A percentile compares a stretch with the other conserved stretches of the same genome.
phyloP scores from a whole-genome alignment of 1,140 invertebrate species.

The Pseudomyrmex pallidus region DNA sequence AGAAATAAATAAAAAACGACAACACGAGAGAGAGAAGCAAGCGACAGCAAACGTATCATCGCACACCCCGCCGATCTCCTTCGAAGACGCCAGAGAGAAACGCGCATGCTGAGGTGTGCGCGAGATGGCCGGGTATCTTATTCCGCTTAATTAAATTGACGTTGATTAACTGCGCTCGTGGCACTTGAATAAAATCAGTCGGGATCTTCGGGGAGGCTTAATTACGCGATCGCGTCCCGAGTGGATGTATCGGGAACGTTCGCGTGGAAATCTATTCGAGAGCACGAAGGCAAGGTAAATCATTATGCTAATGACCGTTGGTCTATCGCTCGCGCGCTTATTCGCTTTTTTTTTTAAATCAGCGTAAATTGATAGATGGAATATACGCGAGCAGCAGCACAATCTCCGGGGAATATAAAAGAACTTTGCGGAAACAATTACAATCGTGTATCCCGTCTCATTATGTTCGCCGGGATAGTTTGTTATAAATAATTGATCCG shows the following conservation, averaged over 20 bases:
- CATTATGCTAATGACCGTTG: too few relatives aligned
- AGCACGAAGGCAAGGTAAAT: too few relatives aligned
- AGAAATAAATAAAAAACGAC: too few relatives aligned
- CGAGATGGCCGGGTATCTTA: not conserved
- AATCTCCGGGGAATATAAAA: too few relatives aligned
- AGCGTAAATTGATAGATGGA: too few relatives aligned
- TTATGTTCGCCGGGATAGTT: not conserved
- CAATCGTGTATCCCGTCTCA: not conserved
- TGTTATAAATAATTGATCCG: too few relatives aligned
- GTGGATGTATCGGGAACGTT: not conserved
- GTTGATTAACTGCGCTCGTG: conserved; percentile 16
- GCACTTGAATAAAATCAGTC: conserved; percentile 34
- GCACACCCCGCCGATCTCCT: not conserved
- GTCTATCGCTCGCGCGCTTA: too few relatives aligned
- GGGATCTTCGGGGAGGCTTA: not conserved
- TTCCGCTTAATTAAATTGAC: conserved; percentile 27
- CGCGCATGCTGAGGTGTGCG: not conserved
- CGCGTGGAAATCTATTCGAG: not conserved
- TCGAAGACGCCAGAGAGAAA: not conserved
- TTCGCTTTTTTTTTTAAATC: too few relatives aligned
- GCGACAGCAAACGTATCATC: not conserved
- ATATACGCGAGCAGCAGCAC: too few relatives aligned
- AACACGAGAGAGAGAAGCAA: not conserved
- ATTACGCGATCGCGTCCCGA: not conserved
- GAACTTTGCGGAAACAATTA: conserved; percentile 10